A percentile compares a stretch with the other conserved stretches of the same genome.
Conservation (phyloP, 2,113 vertebrate genomes). For the Casuarius casuarius region DNA sequence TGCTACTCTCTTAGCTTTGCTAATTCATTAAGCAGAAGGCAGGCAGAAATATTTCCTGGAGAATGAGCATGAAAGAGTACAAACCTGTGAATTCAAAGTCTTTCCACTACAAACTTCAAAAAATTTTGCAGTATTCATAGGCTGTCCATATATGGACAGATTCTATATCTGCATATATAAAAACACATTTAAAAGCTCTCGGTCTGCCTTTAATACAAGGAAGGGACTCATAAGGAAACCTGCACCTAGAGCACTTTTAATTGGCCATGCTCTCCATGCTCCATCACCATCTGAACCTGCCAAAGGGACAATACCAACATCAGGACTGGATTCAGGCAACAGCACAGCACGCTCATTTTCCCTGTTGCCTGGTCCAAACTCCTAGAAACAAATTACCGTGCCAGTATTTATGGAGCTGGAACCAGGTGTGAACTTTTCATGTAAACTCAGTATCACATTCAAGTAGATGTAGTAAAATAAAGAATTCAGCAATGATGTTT, state of each 20-base stretch:
- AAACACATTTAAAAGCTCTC: background rate
- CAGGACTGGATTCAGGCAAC: background rate
- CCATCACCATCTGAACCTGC: background rate
- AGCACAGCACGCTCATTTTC: background rate
- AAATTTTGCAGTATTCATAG: background rate
- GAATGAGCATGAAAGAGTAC: background rate
- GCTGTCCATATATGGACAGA: background rate
- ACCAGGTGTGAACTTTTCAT: background rate
- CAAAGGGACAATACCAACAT: background rate
- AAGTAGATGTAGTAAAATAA: background rate
- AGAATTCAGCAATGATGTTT: background rate
- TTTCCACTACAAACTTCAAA: background rate
- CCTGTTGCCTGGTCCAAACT: background rate
- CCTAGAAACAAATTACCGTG: background rate
- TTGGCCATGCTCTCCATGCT: background rate
- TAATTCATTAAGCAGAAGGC: slow-evolving; percentile 40
- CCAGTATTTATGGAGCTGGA: background rate
- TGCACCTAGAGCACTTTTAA: background rate
- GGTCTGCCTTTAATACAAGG: background rate
- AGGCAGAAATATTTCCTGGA: background rate
- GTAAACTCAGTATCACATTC: background rate
- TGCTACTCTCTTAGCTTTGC: slow-evolving; percentile 12
- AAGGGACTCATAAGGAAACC: background rate
- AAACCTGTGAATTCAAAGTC: background rate
- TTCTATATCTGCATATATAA: background rate